phyloP scores from a whole-genome alignment of 2,888 invertebrate genomes.

The Synergus japonicus region DNA sequence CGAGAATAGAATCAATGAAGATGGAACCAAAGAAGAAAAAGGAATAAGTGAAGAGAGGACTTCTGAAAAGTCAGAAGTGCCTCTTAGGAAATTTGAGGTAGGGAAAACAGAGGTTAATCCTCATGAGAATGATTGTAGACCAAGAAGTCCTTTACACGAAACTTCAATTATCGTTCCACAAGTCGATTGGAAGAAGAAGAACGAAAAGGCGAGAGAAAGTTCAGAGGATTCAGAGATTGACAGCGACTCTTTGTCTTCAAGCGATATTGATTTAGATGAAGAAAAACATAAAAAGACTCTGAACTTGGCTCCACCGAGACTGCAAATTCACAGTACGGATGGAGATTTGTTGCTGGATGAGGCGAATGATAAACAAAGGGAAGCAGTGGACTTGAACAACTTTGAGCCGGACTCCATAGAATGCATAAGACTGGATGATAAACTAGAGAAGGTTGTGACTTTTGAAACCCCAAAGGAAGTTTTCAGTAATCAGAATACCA shows the following conservation, averaged over 20 bases:
- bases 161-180: slow-evolving; percentile 83
- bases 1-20: slow-evolving; percentile 46
- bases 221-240: slow-evolving; percentile 77
- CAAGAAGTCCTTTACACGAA: slow-evolving; percentile 81
- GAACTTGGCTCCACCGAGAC: slow-evolving; percentile 81
- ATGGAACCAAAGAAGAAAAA: slow-evolving; percentile 49
- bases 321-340: slow-evolving; percentile 86
- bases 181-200: slow-evolving; percentile 80
- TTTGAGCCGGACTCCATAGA: slow-evolving; percentile 76
- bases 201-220: slow-evolving; percentile 76
- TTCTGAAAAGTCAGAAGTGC: neutral
- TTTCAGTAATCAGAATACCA: slow-evolving; percentile 27
- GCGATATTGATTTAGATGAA: slow-evolving; percentile 68
- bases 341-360: slow-evolving; percentile 82
- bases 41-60: slow-evolving; percentile 16
- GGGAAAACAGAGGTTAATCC: slow-evolving; percentile 9
- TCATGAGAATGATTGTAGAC: slow-evolving; percentile 75
- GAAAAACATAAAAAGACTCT: slow-evolving; percentile 54
- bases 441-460: slow-evolving; percentile 1
- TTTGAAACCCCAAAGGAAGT: slow-evolving; percentile 29
- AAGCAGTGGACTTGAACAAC: slow-evolving; percentile 55
- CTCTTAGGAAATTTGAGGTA: slow-evolving; percentile 22
- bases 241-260: slow-evolving; percentile 81
- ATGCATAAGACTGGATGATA: slow-evolving; percentile 56
- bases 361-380: slow-evolving; percentile 59